These are phyloP conservation scores for Chelmon rostratus DNA, from an alignment of 2,797 vertebrate species.

Conservation along the genomic window DNA sequence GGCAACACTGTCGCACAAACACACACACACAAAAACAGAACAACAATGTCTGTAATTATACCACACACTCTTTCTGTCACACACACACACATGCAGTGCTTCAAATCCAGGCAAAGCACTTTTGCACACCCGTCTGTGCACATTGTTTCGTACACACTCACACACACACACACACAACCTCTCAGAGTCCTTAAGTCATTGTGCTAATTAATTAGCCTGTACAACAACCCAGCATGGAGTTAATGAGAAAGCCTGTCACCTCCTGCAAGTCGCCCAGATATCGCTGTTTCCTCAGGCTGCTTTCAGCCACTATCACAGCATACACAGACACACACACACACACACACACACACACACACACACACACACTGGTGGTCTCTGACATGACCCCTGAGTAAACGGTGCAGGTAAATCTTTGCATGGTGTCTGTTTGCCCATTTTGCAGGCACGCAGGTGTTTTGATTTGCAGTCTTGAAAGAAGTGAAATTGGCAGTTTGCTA, in stretches of 20 bases:
- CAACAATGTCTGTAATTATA: neutral
- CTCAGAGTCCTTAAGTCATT: conserved; percentile 53
- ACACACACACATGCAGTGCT: neutral
- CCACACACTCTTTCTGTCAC: neutral
- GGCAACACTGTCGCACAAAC: neutral
- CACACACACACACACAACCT: neutral
- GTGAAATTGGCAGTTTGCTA: too few species aligned
- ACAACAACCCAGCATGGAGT: conserved; percentile 65
- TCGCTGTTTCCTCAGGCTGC: conserved; percentile 37
- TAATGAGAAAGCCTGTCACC: conserved; percentile 73
- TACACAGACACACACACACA: conserved; percentile 20
- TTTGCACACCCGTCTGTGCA: too few species aligned
- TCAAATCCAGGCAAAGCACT: neutral
- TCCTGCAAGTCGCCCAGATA: conserved; percentile 48
- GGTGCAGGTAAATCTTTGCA: neutral
- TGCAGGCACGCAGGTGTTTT: conserved; percentile 1
- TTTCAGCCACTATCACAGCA: conserved; percentile 21
- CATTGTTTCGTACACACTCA: neutral
- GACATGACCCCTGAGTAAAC: neutral
- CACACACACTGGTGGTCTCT: neutral
- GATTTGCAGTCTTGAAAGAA: too few species aligned
- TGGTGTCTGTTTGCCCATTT: conserved; percentile 4
- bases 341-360: conserved; percentile 12
- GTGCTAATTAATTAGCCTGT: conserved; percentile 68
- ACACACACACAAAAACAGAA: neutral